These are phyloP conservation scores for Eulemur macaco DNA, from an alignment of 2,113 vertebrate genomes.

Conservation along the genomic window DNA sequence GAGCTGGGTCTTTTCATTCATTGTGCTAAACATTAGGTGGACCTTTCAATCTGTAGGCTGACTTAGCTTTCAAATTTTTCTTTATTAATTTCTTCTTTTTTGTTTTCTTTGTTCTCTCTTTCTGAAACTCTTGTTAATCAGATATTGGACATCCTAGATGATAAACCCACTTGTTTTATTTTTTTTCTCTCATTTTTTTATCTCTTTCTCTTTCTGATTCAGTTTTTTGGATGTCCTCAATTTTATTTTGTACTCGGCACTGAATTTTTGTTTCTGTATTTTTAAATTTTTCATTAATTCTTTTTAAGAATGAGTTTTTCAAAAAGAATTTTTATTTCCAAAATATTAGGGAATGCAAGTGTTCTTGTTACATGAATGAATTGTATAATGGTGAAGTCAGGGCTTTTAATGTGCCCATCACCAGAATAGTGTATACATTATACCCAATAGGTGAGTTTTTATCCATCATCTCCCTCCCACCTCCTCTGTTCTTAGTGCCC, in stretches of 20 bases:
- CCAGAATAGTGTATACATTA: no score
- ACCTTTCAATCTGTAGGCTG: background rate
- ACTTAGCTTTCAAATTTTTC: background rate
- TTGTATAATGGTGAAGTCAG: no score
- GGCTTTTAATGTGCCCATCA: no score
- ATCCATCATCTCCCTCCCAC: no score
- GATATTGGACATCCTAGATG: background rate
- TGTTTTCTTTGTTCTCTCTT: background rate
- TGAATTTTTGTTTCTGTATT: constrained; percentile 28
- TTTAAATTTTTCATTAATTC: background rate
- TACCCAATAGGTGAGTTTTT: no score
- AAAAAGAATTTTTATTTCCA: no score
- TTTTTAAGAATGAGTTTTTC: no score
- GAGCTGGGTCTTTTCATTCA: background rate
- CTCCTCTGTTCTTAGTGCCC: no score
- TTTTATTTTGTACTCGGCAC: background rate
- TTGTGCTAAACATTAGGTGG: background rate
- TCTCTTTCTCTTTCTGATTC: background rate
- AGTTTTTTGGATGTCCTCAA: background rate
- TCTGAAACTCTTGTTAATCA: constrained; percentile 11
- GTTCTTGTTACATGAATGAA: no score
- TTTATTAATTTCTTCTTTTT: background rate
- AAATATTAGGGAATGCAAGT: no score
- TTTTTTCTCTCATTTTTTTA: background rate
- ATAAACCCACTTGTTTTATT: background rate